Conservation (phyloP, 2,888 invertebrate genomes). For the Nemoura dubitans region DNA sequence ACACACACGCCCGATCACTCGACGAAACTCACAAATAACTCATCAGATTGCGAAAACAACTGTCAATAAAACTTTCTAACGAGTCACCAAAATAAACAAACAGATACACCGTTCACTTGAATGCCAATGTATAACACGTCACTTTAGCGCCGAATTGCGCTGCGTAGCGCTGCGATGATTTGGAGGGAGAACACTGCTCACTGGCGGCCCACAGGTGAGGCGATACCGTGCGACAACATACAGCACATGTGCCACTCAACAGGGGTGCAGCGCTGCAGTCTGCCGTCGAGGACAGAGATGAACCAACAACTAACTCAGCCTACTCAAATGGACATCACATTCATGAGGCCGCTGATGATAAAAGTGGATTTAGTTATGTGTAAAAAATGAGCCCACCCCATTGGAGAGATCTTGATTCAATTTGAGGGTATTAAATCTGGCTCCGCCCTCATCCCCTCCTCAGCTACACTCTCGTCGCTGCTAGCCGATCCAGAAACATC, state of each 20-base stretch:
- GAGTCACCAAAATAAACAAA: too few species aligned
- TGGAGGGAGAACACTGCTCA: too few species aligned
- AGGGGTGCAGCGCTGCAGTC: not conserved
- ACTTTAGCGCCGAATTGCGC: not conserved
- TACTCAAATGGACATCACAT: constrained; percentile 12
- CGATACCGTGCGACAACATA: too few species aligned
- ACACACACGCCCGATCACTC: not conserved
- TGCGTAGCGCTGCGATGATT: too few species aligned
- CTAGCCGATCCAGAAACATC: not conserved
- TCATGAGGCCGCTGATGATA: not conserved
- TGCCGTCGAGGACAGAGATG: not conserved
- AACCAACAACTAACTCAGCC: not conserved
- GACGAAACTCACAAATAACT: not conserved
- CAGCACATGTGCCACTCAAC: too few species aligned
- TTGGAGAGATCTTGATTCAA: constrained; percentile 34
- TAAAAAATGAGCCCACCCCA: constrained; percentile 17
- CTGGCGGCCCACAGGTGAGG: too few species aligned
- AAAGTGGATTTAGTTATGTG: constrained; percentile 12
- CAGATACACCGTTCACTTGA: not conserved
- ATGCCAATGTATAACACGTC: not conserved
- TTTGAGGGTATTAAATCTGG: constrained; percentile 17
- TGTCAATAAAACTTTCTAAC: not conserved
- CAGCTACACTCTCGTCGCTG: not conserved
- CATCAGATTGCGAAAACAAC: not conserved
- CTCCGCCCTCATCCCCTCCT: constrained; percentile 12